Evolutionary conservation across 2,888 invertebrate genomes (phyloP).

Genomic region (Drosophila glabriapex): DNA sequence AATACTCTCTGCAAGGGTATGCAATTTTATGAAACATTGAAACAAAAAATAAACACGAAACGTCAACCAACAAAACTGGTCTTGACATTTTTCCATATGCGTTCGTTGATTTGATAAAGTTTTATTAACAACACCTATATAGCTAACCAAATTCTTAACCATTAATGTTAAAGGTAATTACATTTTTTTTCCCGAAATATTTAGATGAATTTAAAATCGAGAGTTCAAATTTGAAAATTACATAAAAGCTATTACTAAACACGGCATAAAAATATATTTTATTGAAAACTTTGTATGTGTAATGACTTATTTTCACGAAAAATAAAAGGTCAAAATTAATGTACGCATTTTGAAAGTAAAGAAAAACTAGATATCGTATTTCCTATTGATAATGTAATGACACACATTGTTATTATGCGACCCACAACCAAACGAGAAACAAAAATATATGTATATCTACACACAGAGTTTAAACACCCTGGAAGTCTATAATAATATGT

Average conservation of each 20-base stretch:
- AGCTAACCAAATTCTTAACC: conserved; percentile 62
- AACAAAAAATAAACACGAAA: neutral
- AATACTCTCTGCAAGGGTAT: conserved; percentile 5
- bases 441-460: conserved; percentile 1
- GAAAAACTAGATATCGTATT: conserved; percentile 22
- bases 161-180: conserved; percentile 26
- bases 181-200: conserved; percentile 30
- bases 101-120: conserved; percentile 29
- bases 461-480: conserved; percentile 4
- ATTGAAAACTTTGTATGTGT: conserved; percentile 32
- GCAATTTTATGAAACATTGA: neutral
- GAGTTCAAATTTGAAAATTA: conserved; percentile 39
- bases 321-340: conserved; percentile 14
- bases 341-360: conserved; percentile 16
- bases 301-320: conserved; percentile 22
- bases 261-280: conserved; percentile 12
- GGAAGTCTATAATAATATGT: conserved; percentile 14
- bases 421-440: conserved; percentile 19
- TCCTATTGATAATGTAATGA: conserved; percentile 45
- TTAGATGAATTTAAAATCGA: conserved; percentile 40
- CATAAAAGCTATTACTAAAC: conserved; percentile 58
- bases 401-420: conserved; percentile 57
- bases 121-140: conserved; percentile 26
- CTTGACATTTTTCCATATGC: conserved; percentile 24
- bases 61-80: conserved; percentile 1